phyloP scores from a whole-genome alignment of 2,888 invertebrate genomes.

The Hyppa rectilinea region DNA sequence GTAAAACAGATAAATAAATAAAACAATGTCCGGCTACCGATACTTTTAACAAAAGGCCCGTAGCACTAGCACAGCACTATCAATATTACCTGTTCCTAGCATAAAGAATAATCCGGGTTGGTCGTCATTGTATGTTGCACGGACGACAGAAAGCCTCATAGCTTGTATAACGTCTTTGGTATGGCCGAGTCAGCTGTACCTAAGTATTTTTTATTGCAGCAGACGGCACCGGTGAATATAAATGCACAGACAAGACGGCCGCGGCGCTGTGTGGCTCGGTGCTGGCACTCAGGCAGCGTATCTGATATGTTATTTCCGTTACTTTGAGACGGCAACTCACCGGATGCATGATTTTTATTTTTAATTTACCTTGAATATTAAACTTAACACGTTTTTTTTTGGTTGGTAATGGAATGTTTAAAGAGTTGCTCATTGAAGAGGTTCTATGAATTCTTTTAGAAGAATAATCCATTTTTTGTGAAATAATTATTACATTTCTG shows the following conservation, averaged over 20 bases:
- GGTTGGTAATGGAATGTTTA: constrained; percentile 20
- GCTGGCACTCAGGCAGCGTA: too few relatives aligned
- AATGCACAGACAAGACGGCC: constrained; percentile 66
- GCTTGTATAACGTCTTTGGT: constrained; percentile 78
- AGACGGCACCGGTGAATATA: constrained; percentile 68
- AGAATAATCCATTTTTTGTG: not conserved
- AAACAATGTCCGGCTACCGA: constrained; percentile 54
- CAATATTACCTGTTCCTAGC: constrained; percentile 86
- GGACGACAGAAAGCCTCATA: constrained; percentile 82
- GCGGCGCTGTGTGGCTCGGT: constrained; percentile 65
- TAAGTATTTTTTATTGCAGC: constrained; percentile 71
- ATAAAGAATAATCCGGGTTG: constrained; percentile 86
- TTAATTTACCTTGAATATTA: constrained; percentile 52
- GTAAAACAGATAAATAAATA: not conserved
- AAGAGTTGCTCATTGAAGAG: constrained; percentile 7
- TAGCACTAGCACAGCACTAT: constrained; percentile 72
- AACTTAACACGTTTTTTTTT: constrained; percentile 27
- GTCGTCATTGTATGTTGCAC: constrained; percentile 82
- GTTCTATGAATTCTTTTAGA: not conserved
- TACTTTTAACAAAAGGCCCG: constrained; percentile 41
- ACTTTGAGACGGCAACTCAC: constrained; percentile 73
- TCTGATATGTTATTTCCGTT: constrained; percentile 88
- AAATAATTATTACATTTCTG: constrained; percentile 3
- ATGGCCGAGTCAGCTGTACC: constrained; percentile 75
- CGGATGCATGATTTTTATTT: constrained; percentile 72